phyloP scores from a whole-genome alignment of 30 jellyfish, hydroid and myxozoan species.

The Aurelia sp. region DNA sequence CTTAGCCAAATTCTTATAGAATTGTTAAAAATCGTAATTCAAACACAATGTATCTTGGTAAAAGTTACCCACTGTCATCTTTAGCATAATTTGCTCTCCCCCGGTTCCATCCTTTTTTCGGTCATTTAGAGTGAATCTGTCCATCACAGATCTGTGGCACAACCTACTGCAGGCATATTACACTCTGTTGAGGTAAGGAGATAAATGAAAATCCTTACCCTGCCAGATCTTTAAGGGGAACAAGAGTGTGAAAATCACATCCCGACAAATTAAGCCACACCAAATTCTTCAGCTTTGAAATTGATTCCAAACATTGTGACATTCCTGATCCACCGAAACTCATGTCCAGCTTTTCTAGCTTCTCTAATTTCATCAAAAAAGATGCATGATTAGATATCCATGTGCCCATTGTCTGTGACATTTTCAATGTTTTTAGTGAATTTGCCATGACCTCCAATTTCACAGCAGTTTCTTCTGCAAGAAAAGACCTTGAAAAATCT shows the following conservation, averaged over 20 bases:
- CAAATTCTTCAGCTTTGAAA: slow-evolving; percentile 33
- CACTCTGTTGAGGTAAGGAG: background rate
- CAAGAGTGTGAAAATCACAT: slow-evolving; percentile 2
- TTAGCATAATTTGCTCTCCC: no score
- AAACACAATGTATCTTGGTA: no score
- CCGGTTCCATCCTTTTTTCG: no score
- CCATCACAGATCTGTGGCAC: no score
- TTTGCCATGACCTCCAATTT: slow-evolving; percentile 29
- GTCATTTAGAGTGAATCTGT: no score
- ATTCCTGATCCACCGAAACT: background rate
- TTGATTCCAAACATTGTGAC: slow-evolving; percentile 27
- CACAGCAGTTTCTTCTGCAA: slow-evolving; percentile 18
- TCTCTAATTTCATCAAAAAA: slow-evolving; percentile 1
- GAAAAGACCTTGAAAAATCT: slow-evolving; percentile 28
- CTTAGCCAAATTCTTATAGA: no score
- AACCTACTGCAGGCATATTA: no score
- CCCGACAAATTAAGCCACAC: slow-evolving; percentile 72
- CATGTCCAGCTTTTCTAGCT: slow-evolving; percentile 31
- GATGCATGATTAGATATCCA: slow-evolving; percentile 11
- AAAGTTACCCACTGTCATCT: no score
- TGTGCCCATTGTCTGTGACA: slow-evolving; percentile 61
- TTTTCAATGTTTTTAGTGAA: slow-evolving; percentile 32
- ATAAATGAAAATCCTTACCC: background rate
- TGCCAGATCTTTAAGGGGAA: slow-evolving; percentile 14
- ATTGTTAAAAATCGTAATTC: no score